phyloP scores from a whole-genome alignment of 2,888 invertebrate genomes.

The Palloptera scutellata region DNA sequence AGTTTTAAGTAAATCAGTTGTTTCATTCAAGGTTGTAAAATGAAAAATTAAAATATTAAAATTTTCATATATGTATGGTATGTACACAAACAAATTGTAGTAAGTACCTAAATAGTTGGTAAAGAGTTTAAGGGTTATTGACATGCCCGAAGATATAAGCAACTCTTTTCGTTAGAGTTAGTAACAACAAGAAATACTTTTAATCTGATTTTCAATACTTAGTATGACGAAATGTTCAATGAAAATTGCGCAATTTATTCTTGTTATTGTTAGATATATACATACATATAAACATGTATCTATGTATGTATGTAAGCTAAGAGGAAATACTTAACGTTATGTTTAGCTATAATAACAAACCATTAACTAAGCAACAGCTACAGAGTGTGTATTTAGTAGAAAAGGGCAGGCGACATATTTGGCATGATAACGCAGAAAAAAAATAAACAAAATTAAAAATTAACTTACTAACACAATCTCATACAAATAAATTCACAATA shows the following conservation, averaged over 20 bases:
- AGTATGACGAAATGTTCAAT: constrained; percentile 38
- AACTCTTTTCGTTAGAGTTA: neutral
- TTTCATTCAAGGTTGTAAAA: too few species aligned
- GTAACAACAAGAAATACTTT: neutral
- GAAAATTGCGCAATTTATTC: constrained; percentile 33
- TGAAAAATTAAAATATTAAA: too few species aligned
- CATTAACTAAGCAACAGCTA: neutral
- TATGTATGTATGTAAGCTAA: constrained; percentile 1
- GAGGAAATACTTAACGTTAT: neutral
- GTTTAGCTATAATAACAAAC: neutral
- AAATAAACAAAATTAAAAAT: constrained; percentile 23
- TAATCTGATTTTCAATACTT: constrained; percentile 20
- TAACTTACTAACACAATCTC: too few species aligned
- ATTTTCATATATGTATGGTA: too few species aligned
- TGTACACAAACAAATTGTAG: too few species aligned
- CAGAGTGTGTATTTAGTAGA: neutral
- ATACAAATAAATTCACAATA: too few species aligned
- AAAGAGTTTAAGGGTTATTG: too few species aligned
- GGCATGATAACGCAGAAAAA: constrained; percentile 39
- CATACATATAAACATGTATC: constrained; percentile 25
- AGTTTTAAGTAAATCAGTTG: too few species aligned
- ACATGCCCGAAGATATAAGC: too few species aligned
- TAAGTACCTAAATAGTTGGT: too few species aligned
- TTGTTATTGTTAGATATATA: constrained; percentile 35
- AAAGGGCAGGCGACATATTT: neutral